Evolutionary conservation across 2,797 vertebrate species (phyloP), one percentile per base, ranked within the genome.

Genomic region (Ataeniobius toweri): DNA sequence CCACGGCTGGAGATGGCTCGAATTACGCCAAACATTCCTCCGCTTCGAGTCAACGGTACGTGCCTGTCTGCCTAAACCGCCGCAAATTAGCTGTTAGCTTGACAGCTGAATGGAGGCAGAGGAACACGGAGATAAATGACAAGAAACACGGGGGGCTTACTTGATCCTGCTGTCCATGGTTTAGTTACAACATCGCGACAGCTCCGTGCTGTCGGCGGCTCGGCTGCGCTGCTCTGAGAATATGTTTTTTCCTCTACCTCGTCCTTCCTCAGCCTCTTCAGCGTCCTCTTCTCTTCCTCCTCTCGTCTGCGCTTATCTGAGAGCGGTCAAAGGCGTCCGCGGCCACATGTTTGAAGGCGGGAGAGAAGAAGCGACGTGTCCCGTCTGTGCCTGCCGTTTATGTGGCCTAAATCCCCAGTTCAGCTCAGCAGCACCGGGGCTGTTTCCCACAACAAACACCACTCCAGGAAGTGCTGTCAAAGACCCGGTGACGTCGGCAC

Each of bases 101-200:
- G 71, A 75, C 70, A 36, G 75, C 44, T 31, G 13, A 24, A 12
- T 22, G 67, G 46, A 46, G 13, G 75, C 8, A 24, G 28, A 6
- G 24, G 20, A 74, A 0, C 44, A 48, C 24, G 67, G 67, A 69
- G 67, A 70, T 13, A 26, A 48, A 69, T 13, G 28, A 13, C 2
- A 74, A 20, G 70, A 87, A 83, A 90, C 55, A 80, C 80, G 6
- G 4, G 16, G 22, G 76, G 87, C 96, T 97, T 96, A 97, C 97
- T 96, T 97, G 94, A 96, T 95, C 94, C 97, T 96, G 96, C 96
- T 94, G 95, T 97, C 97, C 97, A 98, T 98, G 95, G 90, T 95
- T 93, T 87, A 46, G 92, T 85, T 92, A 96, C 93, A 93, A 90
- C 97, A 98, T 98, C 95, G 95, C 96, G 95, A 92, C 95, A 92